Base-by-base conservation (phyloP, 2,888 invertebrate species). In the Apamea anceps region DNA sequence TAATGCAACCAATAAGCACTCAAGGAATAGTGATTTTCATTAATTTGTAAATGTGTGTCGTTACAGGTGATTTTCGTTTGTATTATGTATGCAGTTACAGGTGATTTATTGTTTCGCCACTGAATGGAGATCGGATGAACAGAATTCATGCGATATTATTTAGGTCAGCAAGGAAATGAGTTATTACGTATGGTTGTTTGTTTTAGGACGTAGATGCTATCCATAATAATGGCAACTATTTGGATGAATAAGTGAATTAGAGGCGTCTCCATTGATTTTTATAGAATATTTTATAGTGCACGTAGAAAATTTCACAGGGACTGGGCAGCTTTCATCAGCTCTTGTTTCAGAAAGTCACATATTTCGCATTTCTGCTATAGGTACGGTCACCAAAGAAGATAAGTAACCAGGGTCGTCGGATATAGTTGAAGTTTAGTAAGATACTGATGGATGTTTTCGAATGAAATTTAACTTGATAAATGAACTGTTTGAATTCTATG, bases 61-160 rank as follows among this genome's bases (percentile, higher is more conserved):
- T 71, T 79, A 67, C 65, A 68, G 67, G 48, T 74, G 57, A 84
- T 72, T 84, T 54, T 70, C 13, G 48, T 57, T 75, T 70, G 82
- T 78, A 57, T 57, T 66, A n/a, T 77, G 42, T 70, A 62, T 75
- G 62, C 28, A 79, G 45, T 84, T 87, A 65, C 74, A 65, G 65
- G 67, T 80, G 62, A 84, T 65, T 84, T 74, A 85, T 74, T 73
- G 45, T 76, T 60, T 72, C 45, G n/a, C 7, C 37, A 32, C n/a
- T 57, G 65, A 66, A 75, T 77, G 68, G 65, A 25, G 54, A 48
- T 70, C n/a, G 42, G 48, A 28, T 54, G 48, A 51, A 73, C 63
- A 28, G 71, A 32, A 63, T 79, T 68, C 65, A 73, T 72, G n/a
- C 48, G n/a, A 42, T 54, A 63, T 72, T 63, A 83, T 72, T 62